Base-by-base conservation (phyloP, 37 sponge, comb jelly and placozoan genomes). In the Eunapius fragilis region DNA sequence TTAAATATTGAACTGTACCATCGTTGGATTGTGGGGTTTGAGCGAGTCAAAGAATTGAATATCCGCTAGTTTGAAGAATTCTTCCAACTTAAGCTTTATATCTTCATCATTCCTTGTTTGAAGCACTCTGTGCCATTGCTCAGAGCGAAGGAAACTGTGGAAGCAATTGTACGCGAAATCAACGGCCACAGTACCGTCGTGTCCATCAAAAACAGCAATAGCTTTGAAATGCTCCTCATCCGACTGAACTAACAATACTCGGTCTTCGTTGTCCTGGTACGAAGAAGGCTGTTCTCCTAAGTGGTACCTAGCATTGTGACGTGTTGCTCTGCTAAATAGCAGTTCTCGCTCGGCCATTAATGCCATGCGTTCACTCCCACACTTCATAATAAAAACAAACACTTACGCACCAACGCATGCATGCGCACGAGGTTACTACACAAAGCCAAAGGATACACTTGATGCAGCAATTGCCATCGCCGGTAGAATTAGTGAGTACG, bases 161-260 rank as follows among this genome's bases (percentile, higher is more conserved):
- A 94, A 35, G 70, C 87, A 78, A 26, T 89, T 86, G 27, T 84
- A 70, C 3, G 86, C 92, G 37, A 92, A 94, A 3, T 80, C 86
- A 27, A 85, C 88, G 30, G 95, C 98, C 27, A 86, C 31, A n/a
- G 79, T 28, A 5, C 98, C 96, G 85, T 98, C 96, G 79, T 98
- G 98, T n/a, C 98, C 98, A 75, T 98, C 98, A 73, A 95, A 89
- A n/a, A 98, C 94, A 78, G 87, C 89, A 75, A 89, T 88, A 0
- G 78, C 78, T 49, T 82, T 70, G 67, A 94, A 91, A 31, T 79
- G 31, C 22, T 58, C 58, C 17, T 58, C 58, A 17, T 58, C 22
- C 17, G 58, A 58, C 58, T 58, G 58, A 17, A 58, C 22, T 58
- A 58, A 0, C 58, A 58, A 58, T 58, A 58, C 58, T 24, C 89